phyloP scores from a whole-genome alignment of 2,113 vertebrate genomes.

The Gadus chalcogrammus region DNA sequence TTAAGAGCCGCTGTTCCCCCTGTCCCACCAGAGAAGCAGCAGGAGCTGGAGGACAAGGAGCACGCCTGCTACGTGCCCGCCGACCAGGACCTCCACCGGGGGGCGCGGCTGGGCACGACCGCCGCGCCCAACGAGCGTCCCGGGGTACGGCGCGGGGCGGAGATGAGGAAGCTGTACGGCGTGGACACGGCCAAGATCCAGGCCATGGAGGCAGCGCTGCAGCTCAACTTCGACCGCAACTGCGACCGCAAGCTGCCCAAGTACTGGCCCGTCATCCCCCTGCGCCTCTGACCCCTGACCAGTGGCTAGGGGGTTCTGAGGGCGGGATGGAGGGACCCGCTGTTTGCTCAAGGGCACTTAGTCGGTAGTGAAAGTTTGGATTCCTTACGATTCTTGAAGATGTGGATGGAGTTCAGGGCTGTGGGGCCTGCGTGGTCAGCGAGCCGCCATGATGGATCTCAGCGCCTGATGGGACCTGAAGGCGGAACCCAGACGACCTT shows the following conservation, averaged over 20 bases:
- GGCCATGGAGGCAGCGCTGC: slow-evolving; percentile 93
- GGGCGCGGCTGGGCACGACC: slow-evolving; percentile 47
- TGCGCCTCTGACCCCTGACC: slow-evolving; percentile 76
- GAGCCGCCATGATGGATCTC: too few relatives aligned
- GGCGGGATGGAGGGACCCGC: neutral
- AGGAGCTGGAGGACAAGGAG: slow-evolving; percentile 81
- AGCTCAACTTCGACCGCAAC: slow-evolving; percentile 87
- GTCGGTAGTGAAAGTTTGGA: too few relatives aligned
- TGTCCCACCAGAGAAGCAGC: slow-evolving; percentile 80
- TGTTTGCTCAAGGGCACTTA: too few relatives aligned
- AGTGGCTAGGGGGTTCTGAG: neutral
- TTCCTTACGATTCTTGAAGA: too few relatives aligned
- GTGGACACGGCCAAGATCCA: slow-evolving; percentile 81
- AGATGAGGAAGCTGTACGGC: slow-evolving; percentile 90
- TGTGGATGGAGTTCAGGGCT: too few relatives aligned
- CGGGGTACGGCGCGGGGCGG: slow-evolving; percentile 77
- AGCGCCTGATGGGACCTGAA: too few relatives aligned
- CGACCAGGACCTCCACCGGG: slow-evolving; percentile 79
- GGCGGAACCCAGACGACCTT: too few relatives aligned
- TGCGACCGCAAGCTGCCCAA: slow-evolving; percentile 90
- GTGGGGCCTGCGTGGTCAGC: too few relatives aligned
- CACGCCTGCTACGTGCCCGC: slow-evolving; percentile 79
- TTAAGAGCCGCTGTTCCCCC: too few relatives aligned
- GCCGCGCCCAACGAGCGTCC: slow-evolving; percentile 81
- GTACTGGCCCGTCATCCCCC: slow-evolving; percentile 94